Evolutionary conservation across 2,888 invertebrate genomes (phyloP).

Genomic region (Rotaria magnacalcarata): DNA sequence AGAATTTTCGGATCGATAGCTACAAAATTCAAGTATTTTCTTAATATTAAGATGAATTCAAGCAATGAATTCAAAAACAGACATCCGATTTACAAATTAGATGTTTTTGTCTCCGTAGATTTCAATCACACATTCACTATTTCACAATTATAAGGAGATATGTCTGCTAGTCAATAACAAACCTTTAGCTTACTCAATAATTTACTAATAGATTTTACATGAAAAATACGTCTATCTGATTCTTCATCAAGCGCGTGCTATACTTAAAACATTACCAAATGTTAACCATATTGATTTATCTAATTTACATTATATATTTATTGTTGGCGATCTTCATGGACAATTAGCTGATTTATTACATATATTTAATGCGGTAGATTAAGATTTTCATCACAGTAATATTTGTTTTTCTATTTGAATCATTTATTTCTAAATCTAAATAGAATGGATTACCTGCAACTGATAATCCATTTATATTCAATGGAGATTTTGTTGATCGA

Average conservation of each 20-base stretch:
- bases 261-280: slow-evolving; percentile 74
- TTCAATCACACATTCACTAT: no score
- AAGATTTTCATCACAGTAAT: background rate
- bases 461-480: slow-evolving; percentile 85
- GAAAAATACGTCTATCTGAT: slow-evolving; percentile 78
- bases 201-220: slow-evolving; percentile 68
- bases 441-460: slow-evolving; percentile 86
- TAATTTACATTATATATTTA: slow-evolving; percentile 80
- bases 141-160: no score
- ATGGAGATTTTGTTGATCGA: slow-evolving; percentile 88
- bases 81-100: no score
- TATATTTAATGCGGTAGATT: slow-evolving; percentile 64
- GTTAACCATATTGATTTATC: slow-evolving; percentile 79
- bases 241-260: slow-evolving; percentile 72
- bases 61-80: no score
- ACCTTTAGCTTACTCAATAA: background rate
- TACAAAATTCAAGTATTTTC: no score
- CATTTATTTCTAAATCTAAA: slow-evolving; percentile 51
- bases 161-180: no score
- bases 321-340: slow-evolving; percentile 86
- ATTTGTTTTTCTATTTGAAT: slow-evolving; percentile 27
- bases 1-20: no score
- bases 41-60: no score
- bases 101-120: no score
- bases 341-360: slow-evolving; percentile 84